A percentile compares a stretch with the other conserved stretches of the same genome.
phyloP scores from a whole-genome alignment of 2,113 vertebrate genomes.

The Hydrochoerus hydrochaeris region DNA sequence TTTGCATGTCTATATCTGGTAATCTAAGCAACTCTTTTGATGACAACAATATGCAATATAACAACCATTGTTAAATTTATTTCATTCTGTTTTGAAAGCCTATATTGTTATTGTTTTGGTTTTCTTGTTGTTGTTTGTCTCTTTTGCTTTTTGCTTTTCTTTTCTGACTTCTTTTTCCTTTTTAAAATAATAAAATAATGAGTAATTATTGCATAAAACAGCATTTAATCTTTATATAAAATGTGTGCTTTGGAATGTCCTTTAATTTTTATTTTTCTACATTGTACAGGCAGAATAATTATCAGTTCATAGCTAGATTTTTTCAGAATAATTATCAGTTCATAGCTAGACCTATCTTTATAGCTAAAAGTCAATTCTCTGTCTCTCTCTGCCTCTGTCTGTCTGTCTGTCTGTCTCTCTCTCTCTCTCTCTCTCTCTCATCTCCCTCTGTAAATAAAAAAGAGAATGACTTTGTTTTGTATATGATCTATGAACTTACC shows the following conservation, averaged over 20 bases:
- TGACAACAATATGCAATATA: too few species aligned
- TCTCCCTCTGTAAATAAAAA: background rate
- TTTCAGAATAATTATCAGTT: too few species aligned
- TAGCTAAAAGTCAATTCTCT: background rate
- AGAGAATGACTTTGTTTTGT: background rate
- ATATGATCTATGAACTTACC: background rate
- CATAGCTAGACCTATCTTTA: too few species aligned
- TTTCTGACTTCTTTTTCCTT: too few species aligned
- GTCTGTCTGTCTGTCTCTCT: background rate
- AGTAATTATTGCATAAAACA: background rate
- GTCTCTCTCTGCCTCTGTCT: background rate
- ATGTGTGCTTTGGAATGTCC: background rate
- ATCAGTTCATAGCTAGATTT: background rate
- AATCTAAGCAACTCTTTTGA: too few species aligned
- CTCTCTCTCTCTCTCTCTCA: background rate
- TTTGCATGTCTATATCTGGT: too few species aligned
- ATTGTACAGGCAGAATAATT: background rate
- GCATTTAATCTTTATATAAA: background rate
- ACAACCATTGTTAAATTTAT: too few species aligned
- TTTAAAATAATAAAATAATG: background rate
- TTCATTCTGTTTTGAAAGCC: too few species aligned
- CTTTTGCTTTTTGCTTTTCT: too few species aligned
- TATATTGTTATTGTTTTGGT: too few species aligned
- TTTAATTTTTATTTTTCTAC: background rate
- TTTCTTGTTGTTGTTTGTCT: too few species aligned